Evolutionary conservation across 2,888 invertebrate genomes (phyloP), one percentile per base, ranked within the genome.

Genomic region (Cantharis lateralis): DNA sequence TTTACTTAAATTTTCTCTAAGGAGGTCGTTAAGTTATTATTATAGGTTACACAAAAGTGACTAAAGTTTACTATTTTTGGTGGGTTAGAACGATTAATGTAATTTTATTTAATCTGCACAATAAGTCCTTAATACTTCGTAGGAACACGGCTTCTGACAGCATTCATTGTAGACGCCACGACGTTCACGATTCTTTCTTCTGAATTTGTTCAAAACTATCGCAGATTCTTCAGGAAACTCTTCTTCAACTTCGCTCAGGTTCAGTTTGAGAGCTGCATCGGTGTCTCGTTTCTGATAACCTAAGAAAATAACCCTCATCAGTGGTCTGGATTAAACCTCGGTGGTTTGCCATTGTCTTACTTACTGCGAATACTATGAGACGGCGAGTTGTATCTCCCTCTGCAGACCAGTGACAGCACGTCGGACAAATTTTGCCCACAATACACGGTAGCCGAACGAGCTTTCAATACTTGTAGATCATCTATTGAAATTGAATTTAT

Each of bases 141-240:
- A 80, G n/a, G 85, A 81, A 77, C 87, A 87, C 0, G 86, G 81
- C 74, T 86, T 86, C 72, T 86, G 82, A 73, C 87, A 87, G 73
- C 87, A 87, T 80, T 87, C 87, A 79, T 86, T 85, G 76, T 83
- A 86, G 3, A 87, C 86, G n/a, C 86, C 86, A 11, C 84, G 80
- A 20, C 79, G 81, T 73, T 80, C 80, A 15, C 86, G 79, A n/a
- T 84, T 81, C 15, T 71, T 20, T n/a, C 68, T n/a, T 15, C 82
- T 77, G 61, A 80, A 81, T 62, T 78, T 82, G 26, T 81, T 78
- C 72, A 85, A 79, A 72, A 86, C 77, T 1, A 83, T 78, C 1
- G 82, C 80, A 3, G 86, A 20, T 48, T 26, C 32, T n/a, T 26
- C 62, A 18, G n/a, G 1, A 48, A 7, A n/a, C n/a, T 7, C 7